These are phyloP conservation scores for Phalloptychus januarius DNA, from an alignment of 2,797 vertebrate species.

Conservation along the genomic window DNA sequence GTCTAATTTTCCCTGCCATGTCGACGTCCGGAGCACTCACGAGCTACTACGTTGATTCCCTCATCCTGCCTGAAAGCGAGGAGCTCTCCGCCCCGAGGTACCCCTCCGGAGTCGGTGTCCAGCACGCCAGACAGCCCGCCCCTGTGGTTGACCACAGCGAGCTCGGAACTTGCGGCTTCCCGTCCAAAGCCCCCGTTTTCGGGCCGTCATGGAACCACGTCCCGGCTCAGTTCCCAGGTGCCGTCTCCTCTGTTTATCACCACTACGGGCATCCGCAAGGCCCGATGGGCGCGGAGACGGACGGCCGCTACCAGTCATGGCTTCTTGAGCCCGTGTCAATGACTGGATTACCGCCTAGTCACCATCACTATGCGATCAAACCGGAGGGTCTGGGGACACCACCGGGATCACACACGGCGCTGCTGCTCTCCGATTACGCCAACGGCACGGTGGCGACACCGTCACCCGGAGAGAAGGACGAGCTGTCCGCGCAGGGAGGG, in stretches of 20 bases:
- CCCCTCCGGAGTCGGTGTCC: slow-evolving; percentile 84
- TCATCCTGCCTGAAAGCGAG: slow-evolving; percentile 91
- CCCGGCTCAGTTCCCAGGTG: slow-evolving; percentile 85
- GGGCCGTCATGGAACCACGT: slow-evolving; percentile 91
- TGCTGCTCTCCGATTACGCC: slow-evolving; percentile 91
- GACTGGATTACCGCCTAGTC: slow-evolving; percentile 88
- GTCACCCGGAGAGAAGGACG: slow-evolving; percentile 88
- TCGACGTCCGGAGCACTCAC: slow-evolving; percentile 94
- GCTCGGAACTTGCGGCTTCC: slow-evolving; percentile 90
- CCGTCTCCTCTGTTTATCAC: slow-evolving; percentile 88
- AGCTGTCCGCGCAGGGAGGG: slow-evolving; percentile 81
- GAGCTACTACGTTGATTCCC: slow-evolving; percentile 96
- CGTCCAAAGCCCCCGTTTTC: slow-evolving; percentile 89
- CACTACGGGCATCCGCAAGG: slow-evolving; percentile 89
- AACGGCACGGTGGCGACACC: slow-evolving; percentile 83
- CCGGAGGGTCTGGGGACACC: slow-evolving; percentile 86
- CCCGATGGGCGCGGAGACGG: slow-evolving; percentile 85
- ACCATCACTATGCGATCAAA: slow-evolving; percentile 93
- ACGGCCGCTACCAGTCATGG: slow-evolving; percentile 94
- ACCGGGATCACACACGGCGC: slow-evolving; percentile 86
- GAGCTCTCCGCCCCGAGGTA: slow-evolving; percentile 89
- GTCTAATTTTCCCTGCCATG: slow-evolving; percentile 82
- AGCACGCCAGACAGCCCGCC: slow-evolving; percentile 82
- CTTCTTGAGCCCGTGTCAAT: slow-evolving; percentile 91
- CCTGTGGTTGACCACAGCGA: slow-evolving; percentile 87